These are phyloP conservation scores for Phania funesta DNA, from an alignment of 2,888 invertebrate genomes.

Conservation along the genomic window DNA sequence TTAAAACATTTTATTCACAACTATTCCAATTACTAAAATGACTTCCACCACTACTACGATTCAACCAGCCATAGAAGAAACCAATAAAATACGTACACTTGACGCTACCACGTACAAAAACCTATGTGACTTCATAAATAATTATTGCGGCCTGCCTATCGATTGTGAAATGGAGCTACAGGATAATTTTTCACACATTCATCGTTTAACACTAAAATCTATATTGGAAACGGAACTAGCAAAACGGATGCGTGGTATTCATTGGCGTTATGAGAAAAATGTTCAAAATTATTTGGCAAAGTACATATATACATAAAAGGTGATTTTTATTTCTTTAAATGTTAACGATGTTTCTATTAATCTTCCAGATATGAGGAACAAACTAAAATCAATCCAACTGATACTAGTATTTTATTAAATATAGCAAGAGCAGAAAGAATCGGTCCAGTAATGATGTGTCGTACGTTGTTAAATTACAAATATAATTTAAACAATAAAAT, in stretches of 20 bases:
- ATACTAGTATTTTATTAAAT: constrained; percentile 72
- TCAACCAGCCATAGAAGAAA: neutral
- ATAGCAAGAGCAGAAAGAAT: constrained; percentile 73
- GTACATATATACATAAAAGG: constrained; percentile 68
- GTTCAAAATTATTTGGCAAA: constrained; percentile 81
- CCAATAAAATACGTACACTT: constrained; percentile 71
- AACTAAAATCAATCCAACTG: neutral
- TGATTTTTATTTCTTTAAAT: neutral
- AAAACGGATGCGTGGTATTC: constrained; percentile 84
- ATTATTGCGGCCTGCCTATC: constrained; percentile 82
- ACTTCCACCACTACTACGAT: neutral
- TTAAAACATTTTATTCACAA: neutral
- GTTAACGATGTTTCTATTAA: neutral
- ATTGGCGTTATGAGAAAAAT: constrained; percentile 83
- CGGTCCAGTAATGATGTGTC: constrained; percentile 75
- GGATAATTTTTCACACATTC: constrained; percentile 82
- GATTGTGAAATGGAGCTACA: constrained; percentile 83
- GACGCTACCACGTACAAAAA: constrained; percentile 69
- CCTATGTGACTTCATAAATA: constrained; percentile 81
- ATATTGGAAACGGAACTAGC: constrained; percentile 86
- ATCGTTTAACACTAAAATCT: constrained; percentile 84
- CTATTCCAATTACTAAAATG: constrained; percentile 9
- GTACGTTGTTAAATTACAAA: constrained; percentile 75
- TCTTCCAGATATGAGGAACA: constrained; percentile 72
- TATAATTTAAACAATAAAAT: constrained; percentile 73